These are phyloP conservation scores for Zygaena filipendulae DNA, from an alignment of 2,888 invertebrate species.

Conservation along the genomic window DNA sequence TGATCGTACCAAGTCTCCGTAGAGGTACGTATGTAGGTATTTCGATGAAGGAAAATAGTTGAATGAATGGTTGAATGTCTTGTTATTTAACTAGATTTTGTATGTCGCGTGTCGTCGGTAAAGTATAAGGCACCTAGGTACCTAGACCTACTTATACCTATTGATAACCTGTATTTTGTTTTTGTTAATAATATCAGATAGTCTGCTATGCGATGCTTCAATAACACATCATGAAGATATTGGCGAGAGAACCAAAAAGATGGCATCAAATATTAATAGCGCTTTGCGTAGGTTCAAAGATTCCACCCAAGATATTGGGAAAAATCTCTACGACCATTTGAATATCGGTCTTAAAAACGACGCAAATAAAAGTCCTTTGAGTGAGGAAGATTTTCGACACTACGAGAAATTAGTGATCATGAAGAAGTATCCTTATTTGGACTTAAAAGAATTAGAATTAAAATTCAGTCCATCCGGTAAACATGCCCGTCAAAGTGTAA, in stretches of 20 bases:
- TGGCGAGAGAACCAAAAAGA: constrained; percentile 27
- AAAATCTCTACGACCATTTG: constrained; percentile 20
- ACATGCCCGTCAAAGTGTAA: constrained; percentile 32
- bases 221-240: constrained; percentile 16
- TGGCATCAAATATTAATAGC: constrained; percentile 25
- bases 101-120: no score
- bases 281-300: constrained; percentile 28
- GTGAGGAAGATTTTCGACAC: constrained; percentile 36
- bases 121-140: no score
- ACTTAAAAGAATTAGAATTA: constrained; percentile 41
- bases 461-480: constrained; percentile 34
- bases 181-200: no score
- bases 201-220: constrained; percentile 19
- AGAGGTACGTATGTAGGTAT: no score
- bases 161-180: no score
- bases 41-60: no score
- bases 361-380: constrained; percentile 24
- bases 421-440: constrained; percentile 57
- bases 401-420: constrained; percentile 52
- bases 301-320: constrained; percentile 24
- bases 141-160: no score
- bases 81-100: no score
- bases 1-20: no score
- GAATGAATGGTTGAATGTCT: no score
- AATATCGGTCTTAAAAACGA: constrained; percentile 19